Conservation (phyloP, 2,797 vertebrate species). For the Myotis daubentonii region DNA sequence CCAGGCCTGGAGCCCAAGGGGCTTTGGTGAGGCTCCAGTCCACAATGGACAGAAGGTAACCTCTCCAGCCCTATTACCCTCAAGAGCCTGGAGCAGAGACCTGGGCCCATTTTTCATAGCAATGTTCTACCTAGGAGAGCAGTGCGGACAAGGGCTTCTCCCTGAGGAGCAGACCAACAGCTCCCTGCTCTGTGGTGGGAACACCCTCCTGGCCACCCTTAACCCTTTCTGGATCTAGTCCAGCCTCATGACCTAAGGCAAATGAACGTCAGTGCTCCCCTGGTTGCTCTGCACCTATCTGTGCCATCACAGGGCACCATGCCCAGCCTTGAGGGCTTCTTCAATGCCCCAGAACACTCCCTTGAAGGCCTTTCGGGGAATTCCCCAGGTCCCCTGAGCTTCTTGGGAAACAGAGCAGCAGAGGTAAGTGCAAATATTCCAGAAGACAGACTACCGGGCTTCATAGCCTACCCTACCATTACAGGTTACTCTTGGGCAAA, state of each 20-base stretch:
- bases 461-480: not conserved
- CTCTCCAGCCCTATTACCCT: not conserved
- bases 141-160: not conserved
- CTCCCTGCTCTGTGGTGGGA: not conserved
- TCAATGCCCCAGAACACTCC: not conserved
- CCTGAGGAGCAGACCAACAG: not conserved
- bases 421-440: not conserved
- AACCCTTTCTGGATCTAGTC: not conserved
- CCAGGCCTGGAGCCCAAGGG: not conserved
- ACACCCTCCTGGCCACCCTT: not conserved
- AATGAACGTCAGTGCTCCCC: not conserved
- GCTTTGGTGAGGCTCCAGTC: not conserved
- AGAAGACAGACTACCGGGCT: not conserved
- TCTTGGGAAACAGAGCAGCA: not conserved
- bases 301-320: not conserved
- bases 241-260: not conserved
- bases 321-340: not conserved
- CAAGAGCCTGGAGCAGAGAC: not conserved
- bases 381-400: not conserved
- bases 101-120: not conserved
- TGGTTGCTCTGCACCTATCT: not conserved
- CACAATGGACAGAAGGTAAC: not conserved
- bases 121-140: not conserved
- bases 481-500: constrained; percentile 32
- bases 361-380: not conserved